Evolutionary conservation across 1,140 invertebrate genomes (phyloP).

Genomic region (Stenopsyche tienmushanensis): DNA sequence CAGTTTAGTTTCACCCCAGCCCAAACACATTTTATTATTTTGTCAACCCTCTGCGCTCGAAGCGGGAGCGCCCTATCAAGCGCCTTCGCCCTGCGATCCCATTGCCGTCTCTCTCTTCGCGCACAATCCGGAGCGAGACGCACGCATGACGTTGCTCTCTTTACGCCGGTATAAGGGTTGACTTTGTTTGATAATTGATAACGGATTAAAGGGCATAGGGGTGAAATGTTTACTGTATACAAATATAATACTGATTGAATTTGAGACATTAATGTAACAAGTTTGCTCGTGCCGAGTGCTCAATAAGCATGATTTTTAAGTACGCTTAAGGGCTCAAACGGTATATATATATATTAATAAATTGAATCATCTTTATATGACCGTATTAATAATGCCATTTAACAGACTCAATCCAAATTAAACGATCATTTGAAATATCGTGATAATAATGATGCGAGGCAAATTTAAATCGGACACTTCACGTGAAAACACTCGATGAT

Average conservation of each 20-base stretch:
- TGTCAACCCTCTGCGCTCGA: conserved; percentile 7
- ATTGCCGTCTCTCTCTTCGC: background rate
- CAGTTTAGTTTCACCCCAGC: conserved; percentile 18
- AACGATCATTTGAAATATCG: too few relatives aligned
- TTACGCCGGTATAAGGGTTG: background rate
- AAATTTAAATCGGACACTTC: too few relatives aligned
- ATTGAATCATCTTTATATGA: too few relatives aligned
- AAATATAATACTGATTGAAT: conserved; percentile 40
- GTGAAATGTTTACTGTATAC: conserved; percentile 36
- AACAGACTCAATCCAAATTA: too few relatives aligned
- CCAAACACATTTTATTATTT: conserved; percentile 7
- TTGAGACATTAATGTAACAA: conserved; percentile 26
- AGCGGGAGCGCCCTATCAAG: too few relatives aligned
- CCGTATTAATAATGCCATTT: too few relatives aligned
- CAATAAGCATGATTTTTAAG: background rate
- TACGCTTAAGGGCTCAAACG: background rate
- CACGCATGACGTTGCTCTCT: background rate
- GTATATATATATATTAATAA: too few relatives aligned
- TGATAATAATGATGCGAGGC: too few relatives aligned
- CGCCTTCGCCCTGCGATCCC: too few relatives aligned
- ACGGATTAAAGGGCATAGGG: conserved; percentile 14
- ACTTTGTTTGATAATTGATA: conserved; percentile 5
- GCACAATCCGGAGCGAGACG: background rate
- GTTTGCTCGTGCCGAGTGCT: conserved; percentile 11
- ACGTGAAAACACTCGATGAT: too few relatives aligned